Conservation (phyloP, 1,140 invertebrate species). For the Diorhabda sublineata region DNA sequence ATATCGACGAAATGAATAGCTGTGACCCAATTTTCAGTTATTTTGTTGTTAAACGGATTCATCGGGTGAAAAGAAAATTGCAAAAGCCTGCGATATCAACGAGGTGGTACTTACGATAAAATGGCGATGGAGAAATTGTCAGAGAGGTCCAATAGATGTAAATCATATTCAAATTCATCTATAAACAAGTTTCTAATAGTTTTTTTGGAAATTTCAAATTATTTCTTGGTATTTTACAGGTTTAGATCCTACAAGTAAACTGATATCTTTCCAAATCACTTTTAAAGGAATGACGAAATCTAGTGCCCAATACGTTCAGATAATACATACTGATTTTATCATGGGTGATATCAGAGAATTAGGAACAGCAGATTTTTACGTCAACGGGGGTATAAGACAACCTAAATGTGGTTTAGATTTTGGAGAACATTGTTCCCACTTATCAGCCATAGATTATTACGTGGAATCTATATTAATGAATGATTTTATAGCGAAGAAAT, state of each 20-base stretch:
- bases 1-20: too few species aligned
- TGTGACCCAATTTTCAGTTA: too few species aligned
- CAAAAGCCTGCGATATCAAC: too few species aligned
- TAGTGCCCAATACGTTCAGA: conserved; percentile 1
- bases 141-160: too few species aligned
- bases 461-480: conserved; percentile 3
- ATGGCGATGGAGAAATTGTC: too few species aligned
- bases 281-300: not conserved
- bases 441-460: not conserved
- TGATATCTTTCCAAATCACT: not conserved
- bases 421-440: not conserved
- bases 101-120: too few species aligned
- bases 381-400: conserved; percentile 8
- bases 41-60: too few species aligned
- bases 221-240: conserved; percentile 4
- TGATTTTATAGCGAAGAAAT: conserved; percentile 5
- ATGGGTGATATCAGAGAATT: not conserved
- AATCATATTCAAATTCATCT: too few species aligned
- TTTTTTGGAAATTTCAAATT: not conserved
- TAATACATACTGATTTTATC: not conserved
- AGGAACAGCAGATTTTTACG: conserved; percentile 7
- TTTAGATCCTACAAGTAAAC: not conserved
- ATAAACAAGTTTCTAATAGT: too few species aligned
- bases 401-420: conserved; percentile 6
- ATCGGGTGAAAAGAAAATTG: too few species aligned